Percentiles rank a stretch among this genome's conserved stretches.
These are phyloP conservation scores for Caenorhabditis drosophilae DNA, from an alignment of 2,888 invertebrate genomes.

Conservation along the genomic window DNA sequence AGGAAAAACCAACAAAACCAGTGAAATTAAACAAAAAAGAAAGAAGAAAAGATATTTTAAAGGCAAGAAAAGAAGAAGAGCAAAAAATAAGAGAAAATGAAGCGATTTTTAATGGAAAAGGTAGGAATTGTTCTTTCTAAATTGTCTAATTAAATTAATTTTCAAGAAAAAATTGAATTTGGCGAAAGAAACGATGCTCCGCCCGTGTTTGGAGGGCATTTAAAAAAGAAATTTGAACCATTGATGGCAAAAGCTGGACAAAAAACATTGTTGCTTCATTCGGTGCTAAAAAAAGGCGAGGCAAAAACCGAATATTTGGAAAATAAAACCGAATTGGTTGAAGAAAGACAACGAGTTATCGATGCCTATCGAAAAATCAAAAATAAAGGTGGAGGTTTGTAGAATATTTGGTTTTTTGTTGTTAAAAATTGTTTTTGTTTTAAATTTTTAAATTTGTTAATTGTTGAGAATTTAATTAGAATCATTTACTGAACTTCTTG, in stretches of 20 bases:
- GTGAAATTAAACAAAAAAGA: slow-evolving; percentile 27
- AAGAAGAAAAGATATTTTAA: slow-evolving; percentile 24
- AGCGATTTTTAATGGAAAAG: slow-evolving; percentile 34
- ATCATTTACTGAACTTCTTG: too few relatives aligned
- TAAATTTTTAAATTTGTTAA: too few relatives aligned
- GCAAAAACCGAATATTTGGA: slow-evolving; percentile 35
- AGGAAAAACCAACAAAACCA: background rate
- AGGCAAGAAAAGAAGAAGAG: slow-evolving; percentile 20
- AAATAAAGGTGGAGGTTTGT: too few relatives aligned
- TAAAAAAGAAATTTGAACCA: slow-evolving; percentile 51
- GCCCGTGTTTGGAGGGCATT: slow-evolving; percentile 47
- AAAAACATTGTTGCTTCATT: slow-evolving; percentile 56
- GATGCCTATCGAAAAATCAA: slow-evolving; percentile 57
- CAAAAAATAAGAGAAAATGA: slow-evolving; percentile 18
- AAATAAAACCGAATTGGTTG: slow-evolving; percentile 21
- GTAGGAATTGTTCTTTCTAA: slow-evolving; percentile 15
- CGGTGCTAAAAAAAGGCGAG: slow-evolving; percentile 37
- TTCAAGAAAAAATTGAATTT: slow-evolving; percentile 58
- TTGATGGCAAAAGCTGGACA: slow-evolving; percentile 55
- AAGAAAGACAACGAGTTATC: slow-evolving; percentile 54
- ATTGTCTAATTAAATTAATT: background rate
- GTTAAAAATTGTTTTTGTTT: too few relatives aligned
- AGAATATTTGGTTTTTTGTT: too few relatives aligned
- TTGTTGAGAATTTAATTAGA: too few relatives aligned
- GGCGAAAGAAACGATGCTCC: slow-evolving; percentile 63